phyloP scores from a whole-genome alignment of 2,888 invertebrate species.

The Ypsolopha scabrella region DNA sequence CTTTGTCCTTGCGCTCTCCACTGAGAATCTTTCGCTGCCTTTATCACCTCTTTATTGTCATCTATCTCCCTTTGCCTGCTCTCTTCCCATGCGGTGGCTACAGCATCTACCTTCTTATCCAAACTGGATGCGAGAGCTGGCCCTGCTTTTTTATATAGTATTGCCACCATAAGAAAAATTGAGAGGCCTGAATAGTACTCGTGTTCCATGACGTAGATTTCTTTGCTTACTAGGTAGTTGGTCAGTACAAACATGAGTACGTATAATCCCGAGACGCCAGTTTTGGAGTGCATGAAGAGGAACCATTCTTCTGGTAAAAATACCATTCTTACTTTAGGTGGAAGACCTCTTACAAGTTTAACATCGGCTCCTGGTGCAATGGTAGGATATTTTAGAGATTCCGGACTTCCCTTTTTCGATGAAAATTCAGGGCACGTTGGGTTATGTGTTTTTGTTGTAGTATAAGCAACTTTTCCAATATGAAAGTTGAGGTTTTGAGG shows the following conservation, averaged over 20 bases:
- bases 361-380: no score
- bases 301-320: conserved; percentile 73
- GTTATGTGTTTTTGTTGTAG: no score
- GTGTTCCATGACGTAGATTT: conserved; percentile 93
- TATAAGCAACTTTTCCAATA: no score
- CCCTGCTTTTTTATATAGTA: conserved; percentile 76
- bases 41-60: conserved; percentile 61
- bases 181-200: conserved; percentile 87
- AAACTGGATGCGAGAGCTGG: conserved; percentile 67
- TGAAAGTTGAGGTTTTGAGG: no score
- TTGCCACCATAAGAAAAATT: conserved; percentile 70
- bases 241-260: conserved; percentile 80
- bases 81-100: conserved; percentile 60
- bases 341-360: conserved; percentile 36
- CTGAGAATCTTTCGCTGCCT: conserved; percentile 75
- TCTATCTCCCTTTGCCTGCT: conserved; percentile 63
- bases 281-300: conserved; percentile 89
- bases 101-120: conserved; percentile 77
- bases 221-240: conserved; percentile 92
- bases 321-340: conserved; percentile 69
- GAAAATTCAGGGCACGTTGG: no score
- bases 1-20: conserved; percentile 82
- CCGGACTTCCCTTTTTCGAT: no score
- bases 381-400: no score
- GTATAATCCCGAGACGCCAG: conserved; percentile 90